Evolutionary conservation across 2,113 vertebrate species (phyloP), one percentile per base, ranked within the genome.

Genomic region (Scomber colias): DNA sequence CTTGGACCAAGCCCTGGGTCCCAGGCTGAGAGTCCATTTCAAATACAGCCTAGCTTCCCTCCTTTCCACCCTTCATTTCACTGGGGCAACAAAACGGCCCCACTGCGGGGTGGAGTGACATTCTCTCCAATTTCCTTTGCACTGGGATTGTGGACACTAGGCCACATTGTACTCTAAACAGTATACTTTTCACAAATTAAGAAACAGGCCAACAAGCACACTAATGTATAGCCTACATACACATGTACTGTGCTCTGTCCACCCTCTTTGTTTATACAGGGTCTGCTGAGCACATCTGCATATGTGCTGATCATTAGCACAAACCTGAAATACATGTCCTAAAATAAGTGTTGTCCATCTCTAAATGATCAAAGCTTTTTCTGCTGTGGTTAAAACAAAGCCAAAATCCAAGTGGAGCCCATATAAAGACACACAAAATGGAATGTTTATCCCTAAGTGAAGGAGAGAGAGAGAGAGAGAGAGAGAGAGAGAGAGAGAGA

Each of bases 281-380:
- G 50, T 71, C 19, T 67, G 77, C 30, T 65, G 49, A 35, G 44
- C 56, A 84, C 71, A 86, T 87, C 78, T 86, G 82, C 66, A 17
- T 77, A 67, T 83, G 57, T 56, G 80, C 62, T 72, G 67, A 83
- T 92, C 85, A 87, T 88, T 89, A 89, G 79, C 61, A 59, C 75
- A 27, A 72, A 40, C 68, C 80, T 77, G 70, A 79, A 91, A 84
- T 82, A 62, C 77, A 85, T 73, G 75, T 87, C 80, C 68, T 68
- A 81, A 93, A 93, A 88, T 73, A 90, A 89, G 85, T 71, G 64
- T 62, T 87, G 89, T 75, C 77, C 59, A 90, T 90, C 77, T 86
- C 61, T 68, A 65, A 51, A 73, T 88, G 89, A 93, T 92, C 85
- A 93, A 91, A 91, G 86, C 62, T 55, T 82, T 82, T 64, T 68